These are phyloP conservation scores for Alouatta caraya DNA, from an alignment of 2,797 vertebrate species.

Conservation along the genomic window DNA sequence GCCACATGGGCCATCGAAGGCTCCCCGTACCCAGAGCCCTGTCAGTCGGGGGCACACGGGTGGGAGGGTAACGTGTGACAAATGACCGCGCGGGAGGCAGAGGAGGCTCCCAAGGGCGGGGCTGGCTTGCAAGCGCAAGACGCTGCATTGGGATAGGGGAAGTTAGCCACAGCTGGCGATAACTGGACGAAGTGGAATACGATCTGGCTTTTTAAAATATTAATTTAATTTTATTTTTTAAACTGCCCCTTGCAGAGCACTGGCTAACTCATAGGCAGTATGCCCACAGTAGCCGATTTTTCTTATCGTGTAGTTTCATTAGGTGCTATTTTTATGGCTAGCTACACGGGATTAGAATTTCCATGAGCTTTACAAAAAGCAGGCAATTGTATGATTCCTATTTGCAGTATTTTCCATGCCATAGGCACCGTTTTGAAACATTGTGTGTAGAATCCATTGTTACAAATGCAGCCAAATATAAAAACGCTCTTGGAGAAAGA, in stretches of 20 bases:
- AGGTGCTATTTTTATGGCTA: neutral
- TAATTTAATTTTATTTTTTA: neutral
- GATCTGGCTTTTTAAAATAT: rapidly evolving
- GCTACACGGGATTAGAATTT: neutral
- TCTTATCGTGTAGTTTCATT: neutral
- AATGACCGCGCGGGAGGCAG: neutral
- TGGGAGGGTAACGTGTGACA: too few relatives aligned
- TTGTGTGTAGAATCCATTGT: neutral
- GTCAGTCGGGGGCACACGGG: rapidly evolving
- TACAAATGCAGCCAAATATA: neutral
- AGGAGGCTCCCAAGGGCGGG: neutral
- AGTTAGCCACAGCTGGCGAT: neutral
- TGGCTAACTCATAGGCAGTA: neutral
- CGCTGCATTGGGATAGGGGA: rapidly evolving
- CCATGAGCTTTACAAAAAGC: neutral
- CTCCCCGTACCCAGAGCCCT: neutral
- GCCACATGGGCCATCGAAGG: neutral
- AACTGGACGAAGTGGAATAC: neutral
- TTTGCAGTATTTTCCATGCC: neutral
- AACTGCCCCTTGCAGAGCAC: neutral
- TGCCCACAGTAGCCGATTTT: neutral
- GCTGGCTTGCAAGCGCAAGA: too few relatives aligned
- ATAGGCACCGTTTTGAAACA: neutral
- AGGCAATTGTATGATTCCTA: neutral
- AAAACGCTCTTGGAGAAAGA: neutral